Conservation (phyloP, 2,888 invertebrate species). For the Metalampra italica region DNA sequence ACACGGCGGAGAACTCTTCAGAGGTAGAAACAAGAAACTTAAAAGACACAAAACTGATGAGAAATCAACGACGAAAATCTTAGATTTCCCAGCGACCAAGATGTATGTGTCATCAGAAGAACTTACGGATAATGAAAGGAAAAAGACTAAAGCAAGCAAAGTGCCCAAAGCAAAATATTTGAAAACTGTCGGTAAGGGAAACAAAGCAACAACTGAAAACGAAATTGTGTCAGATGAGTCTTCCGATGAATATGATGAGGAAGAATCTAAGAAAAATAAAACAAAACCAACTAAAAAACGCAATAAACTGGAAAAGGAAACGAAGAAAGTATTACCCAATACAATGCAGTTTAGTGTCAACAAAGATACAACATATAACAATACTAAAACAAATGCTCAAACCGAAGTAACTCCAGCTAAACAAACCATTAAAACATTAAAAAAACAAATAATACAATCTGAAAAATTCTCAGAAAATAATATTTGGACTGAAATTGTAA, state of each 20-base stretch:
- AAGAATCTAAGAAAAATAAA: neutral
- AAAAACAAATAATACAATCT: slow-evolving; percentile 18
- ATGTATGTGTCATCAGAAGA: slow-evolving; percentile 27
- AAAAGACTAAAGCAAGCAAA: slow-evolving; percentile 1
- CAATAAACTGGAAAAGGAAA: neutral
- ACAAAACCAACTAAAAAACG: neutral
- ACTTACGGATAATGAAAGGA: slow-evolving; percentile 4
- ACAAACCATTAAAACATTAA: neutral
- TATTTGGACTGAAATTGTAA: slow-evolving; percentile 32
- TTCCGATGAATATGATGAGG: neutral
- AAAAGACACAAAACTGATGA: slow-evolving; percentile 1
- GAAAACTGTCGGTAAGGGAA: neutral
- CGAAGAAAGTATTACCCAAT: neutral
- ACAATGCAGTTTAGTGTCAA: neutral
- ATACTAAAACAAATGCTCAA: too few relatives aligned
- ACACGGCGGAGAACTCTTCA: slow-evolving; percentile 21
- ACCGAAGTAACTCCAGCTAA: too few relatives aligned
- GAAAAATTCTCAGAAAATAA: slow-evolving; percentile 27
- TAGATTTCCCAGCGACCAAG: slow-evolving; percentile 24
- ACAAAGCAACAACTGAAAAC: neutral
- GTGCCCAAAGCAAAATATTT: slow-evolving; percentile 2
- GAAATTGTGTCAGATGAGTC: neutral
- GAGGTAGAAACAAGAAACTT: neutral
- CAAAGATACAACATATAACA: too few relatives aligned
- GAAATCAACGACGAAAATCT: neutral